Evolutionary conservation across 2,113 vertebrate genomes (phyloP).

Genomic region (Cyanoramphus novaezelandiae): DNA sequence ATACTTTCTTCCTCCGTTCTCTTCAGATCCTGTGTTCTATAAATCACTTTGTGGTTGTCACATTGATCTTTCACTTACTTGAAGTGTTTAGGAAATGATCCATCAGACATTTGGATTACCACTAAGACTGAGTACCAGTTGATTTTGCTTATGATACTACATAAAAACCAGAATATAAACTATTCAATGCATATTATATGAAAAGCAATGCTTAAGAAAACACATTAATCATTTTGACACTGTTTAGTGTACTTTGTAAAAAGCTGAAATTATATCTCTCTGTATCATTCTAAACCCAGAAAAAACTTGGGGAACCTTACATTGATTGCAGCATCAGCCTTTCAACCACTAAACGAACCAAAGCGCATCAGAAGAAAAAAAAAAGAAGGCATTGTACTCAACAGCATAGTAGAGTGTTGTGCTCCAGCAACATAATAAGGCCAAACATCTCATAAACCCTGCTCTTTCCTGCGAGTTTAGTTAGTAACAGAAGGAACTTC

Average conservation of each 20-base stretch:
- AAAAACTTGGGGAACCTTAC: neutral
- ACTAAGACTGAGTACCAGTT: neutral
- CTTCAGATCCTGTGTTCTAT: neutral
- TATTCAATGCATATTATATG: neutral
- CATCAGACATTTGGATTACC: neutral
- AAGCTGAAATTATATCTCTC: neutral
- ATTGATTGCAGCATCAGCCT: neutral
- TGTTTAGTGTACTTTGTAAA: neutral
- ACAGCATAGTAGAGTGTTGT: neutral
- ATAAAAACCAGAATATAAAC: neutral
- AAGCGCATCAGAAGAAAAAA: neutral
- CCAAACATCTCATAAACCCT: conserved; percentile 47
- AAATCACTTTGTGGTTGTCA: neutral
- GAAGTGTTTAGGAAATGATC: conserved; percentile 6
- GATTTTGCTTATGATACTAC: neutral
- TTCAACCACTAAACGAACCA: neutral
- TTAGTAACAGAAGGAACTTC: conserved; percentile 64
- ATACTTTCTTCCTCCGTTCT: neutral
- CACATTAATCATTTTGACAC: neutral
- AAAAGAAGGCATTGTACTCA: neutral
- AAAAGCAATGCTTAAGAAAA: neutral
- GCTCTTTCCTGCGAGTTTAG: conserved; percentile 44
- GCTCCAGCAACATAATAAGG: neutral
- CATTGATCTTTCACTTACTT: neutral
- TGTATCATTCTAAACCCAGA: neutral